Evolutionary conservation across 1,140 invertebrate species (phyloP).

Genomic region (Papilio polyxenes): DNA sequence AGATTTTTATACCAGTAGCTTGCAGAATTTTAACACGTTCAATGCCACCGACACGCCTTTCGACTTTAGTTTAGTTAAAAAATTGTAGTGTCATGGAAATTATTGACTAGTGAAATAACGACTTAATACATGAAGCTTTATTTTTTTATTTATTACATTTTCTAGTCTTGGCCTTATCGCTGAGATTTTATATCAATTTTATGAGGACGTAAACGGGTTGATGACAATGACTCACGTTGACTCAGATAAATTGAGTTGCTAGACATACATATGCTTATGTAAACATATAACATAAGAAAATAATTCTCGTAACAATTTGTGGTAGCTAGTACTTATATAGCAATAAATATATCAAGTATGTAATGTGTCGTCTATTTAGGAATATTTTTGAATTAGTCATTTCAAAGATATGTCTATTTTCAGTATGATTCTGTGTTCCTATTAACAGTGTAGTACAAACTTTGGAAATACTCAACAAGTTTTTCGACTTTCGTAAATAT

Average conservation of each 20-base stretch:
- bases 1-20: not conserved
- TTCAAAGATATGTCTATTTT: too few relatives aligned
- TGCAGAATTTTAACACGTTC: not conserved
- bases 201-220: not conserved
- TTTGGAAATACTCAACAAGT: not conserved
- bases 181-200: slow-evolving; percentile 11
- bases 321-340: not conserved
- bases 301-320: not conserved
- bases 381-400: too few relatives aligned
- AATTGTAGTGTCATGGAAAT: not conserved
- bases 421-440: not conserved
- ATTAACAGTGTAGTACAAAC: slow-evolving; percentile 5
- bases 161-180: not conserved
- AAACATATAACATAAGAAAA: not conserved
- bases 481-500: not conserved
- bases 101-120: not conserved
- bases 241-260: not conserved
- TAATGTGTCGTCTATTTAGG: not conserved
- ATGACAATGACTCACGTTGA: slow-evolving; percentile 9
- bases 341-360: not conserved
- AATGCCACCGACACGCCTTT: too few relatives aligned
- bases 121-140: not conserved
- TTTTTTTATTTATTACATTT: not conserved
- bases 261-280: not conserved
- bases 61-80: not conserved